Base-by-base conservation (phyloP, 2,888 invertebrate species). In the Drosophila acutilabella region DNA sequence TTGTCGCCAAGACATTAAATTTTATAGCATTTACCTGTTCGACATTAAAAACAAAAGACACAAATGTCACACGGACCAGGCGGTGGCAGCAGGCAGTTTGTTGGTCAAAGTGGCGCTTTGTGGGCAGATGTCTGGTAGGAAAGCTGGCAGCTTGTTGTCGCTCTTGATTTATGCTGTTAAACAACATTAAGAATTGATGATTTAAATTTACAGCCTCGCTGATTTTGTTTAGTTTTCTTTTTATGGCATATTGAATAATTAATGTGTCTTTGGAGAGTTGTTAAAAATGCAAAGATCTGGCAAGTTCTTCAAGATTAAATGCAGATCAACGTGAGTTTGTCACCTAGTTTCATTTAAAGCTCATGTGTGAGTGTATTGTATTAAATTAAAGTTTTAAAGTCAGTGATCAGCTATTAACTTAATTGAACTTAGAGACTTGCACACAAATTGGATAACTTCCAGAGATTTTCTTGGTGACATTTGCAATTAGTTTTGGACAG, bases 1-100 rank as follows among this genome's bases (percentile, higher is more conserved):
- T 16, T 42, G 51, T 64, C 26, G 64, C 47, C 64, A 71, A 42
- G 68, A 67, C 80, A 83, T 86, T 88, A 82, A 75, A 87, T 78
- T 87, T 87, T 80, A 82, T 87, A 78, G 88, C 84, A 65, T 73
- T 82, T 65, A 75, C 68, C 81, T 75, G 78, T 74, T 64, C 54
- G 81, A 70, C 83, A 64, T 74, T 85, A 67, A 81, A 85, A 82
- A 82, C 82, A 88, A 88, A 81, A 72, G 88, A 75, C 81, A 66
- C 75, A 78, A 80, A 78, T 84, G 79, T 74, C 70, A 65, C 70
- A 45, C 41, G 14, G 33, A 13, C 47, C 36, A 47, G 64, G 47
- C 67, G 54, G 66, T 71, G 66, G 56, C 57, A 16, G 36, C 33
- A 57, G 64, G 38, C 59, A 45, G 69, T 57, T 70, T 54, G 59